Conservation (phyloP, 2,797 vertebrate genomes). For the Xiphophorus birchmanni region DNA sequence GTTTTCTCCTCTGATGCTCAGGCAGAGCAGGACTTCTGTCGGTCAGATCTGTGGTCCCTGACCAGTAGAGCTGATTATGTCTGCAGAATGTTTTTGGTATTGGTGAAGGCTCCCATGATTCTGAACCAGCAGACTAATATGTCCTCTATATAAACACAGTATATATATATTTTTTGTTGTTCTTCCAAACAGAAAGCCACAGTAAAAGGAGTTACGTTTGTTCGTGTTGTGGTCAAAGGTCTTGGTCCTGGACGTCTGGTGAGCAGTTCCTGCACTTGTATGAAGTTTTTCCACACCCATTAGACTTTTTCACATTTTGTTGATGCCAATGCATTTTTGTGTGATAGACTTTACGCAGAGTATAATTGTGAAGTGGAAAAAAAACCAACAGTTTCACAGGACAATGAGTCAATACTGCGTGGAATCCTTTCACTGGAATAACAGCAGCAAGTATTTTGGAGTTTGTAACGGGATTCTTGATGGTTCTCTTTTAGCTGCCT, state of each 20-base stretch:
- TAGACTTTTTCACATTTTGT: not conserved
- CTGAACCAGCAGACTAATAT: not conserved
- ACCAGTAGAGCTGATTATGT: not conserved
- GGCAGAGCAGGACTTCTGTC: not conserved
- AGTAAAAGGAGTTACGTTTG: conserved; percentile 84
- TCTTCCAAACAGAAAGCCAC: conserved; percentile 84
- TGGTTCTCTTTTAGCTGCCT: not conserved
- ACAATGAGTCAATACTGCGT: not conserved
- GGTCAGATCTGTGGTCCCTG: not conserved
- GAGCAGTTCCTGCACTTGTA: conserved; percentile 47
- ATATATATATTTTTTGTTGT: not conserved
- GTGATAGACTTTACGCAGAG: not conserved
- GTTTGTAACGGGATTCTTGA: not conserved
- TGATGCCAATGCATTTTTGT: not conserved
- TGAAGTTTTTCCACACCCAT: not conserved
- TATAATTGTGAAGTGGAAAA: not conserved
- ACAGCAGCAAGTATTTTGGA: not conserved
- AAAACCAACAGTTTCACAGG: not conserved
- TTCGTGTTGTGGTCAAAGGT: conserved; percentile 92
- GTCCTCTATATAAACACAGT: not conserved
- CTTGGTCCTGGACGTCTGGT: conserved; percentile 93
- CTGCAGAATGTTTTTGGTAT: conserved; percentile 9
- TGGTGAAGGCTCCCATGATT: not conserved
- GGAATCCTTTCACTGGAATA: not conserved
- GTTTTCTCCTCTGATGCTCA: conserved; percentile 29